Base-by-base conservation (phyloP, 2,888 invertebrate genomes). In the Dicranocentrus wangi region DNA sequence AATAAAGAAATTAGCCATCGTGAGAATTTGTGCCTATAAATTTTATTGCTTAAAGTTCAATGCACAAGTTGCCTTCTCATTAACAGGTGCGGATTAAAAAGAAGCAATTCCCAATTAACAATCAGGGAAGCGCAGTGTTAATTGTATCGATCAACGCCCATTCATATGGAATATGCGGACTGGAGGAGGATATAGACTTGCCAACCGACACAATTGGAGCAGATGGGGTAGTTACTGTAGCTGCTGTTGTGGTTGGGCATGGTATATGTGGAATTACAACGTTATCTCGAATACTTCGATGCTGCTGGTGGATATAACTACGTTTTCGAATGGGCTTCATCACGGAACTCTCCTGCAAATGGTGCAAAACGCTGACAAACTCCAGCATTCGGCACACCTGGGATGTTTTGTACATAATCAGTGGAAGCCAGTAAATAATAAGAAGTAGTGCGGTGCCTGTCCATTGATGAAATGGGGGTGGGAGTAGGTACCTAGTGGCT, bases 371-470 rank as follows among this genome's bases (percentile, higher is more conserved):
- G 27, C 53, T 68, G 13, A 79, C 42, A n/a, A 80, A 68, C 23
- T 79, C 71, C 27, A 72, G 23, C 68, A 83, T 81, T 47, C 77
- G 69, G 3, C 61, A 69, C 2, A 83, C 32, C 69, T 83, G 83
- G 1, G 83, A 77, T 1, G 70, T 78, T 81, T 83, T 83, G 42
- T 83, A 83, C 58, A 76, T 68, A 19, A 81, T 70, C 21, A 83
- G n/a, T 28, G 83, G 83, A 1, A 83, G 61, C 83, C 83, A 83
- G 68, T 83, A 83, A n/a, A 83, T 72, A 15, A 83, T 55, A 15
- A 83, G 70, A 1, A 83, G 70, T n/a, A 81, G 65, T n/a, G 71
- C 65, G 7, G 81, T 81, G 23, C 83, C 83, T 0, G 81, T 81
- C 73, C 71, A 73, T 13, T 79, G 47, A 39, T 81, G 72, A 43